Base-by-base conservation (phyloP, 2,888 invertebrate species). In the Anodontia alba region DNA sequence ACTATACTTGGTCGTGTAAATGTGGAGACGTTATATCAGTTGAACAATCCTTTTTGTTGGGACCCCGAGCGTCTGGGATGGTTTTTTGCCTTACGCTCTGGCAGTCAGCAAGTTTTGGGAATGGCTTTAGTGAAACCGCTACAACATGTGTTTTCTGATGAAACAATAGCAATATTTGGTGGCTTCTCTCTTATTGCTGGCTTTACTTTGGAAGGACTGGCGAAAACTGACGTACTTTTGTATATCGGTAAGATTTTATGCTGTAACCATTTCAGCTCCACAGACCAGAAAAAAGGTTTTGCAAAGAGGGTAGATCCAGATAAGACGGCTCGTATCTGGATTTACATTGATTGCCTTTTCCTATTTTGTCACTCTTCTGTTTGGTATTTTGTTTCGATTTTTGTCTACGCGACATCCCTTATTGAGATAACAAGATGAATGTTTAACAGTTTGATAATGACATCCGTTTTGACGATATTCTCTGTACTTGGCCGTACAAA, bases 11-110 rank as follows among this genome's bases (percentile, higher is more conserved):
- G 81, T 12, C 79, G 86, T 29, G 29, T 46, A 1, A 76, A 68
- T 1, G 85, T 87, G 0, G 87, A 88, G 33, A 78, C 87, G 0
- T 49, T 89, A 10, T 88, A 84, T 66, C 79, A 85, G 46, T 70
- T 88, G 23, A 83, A 74, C 7, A 42, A 80, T 0, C 88, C 89
- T 23, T 90, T 90, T 67, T 90, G 90, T 73, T 89, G 88, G 84
- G 73, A 76, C 20, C 72, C 90, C 0, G 72, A 83, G 17, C 82
- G 80, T 38, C 66, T 90, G 0, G 88, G 89, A 0, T 77, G 78
- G 31, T 90, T 80, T 67, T 66, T 66, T 1, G 83, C 87, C 0
- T 31, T 83, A 0, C 71, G 79, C 12, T 75, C 49, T 12, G 46
- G 73, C 1, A 12, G 78, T 15, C 85, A 81, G 46, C 77, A 81